These are phyloP conservation scores for Enteromius paludinosus DNA, from an alignment of 2,797 vertebrate species.

Conservation along the genomic window DNA sequence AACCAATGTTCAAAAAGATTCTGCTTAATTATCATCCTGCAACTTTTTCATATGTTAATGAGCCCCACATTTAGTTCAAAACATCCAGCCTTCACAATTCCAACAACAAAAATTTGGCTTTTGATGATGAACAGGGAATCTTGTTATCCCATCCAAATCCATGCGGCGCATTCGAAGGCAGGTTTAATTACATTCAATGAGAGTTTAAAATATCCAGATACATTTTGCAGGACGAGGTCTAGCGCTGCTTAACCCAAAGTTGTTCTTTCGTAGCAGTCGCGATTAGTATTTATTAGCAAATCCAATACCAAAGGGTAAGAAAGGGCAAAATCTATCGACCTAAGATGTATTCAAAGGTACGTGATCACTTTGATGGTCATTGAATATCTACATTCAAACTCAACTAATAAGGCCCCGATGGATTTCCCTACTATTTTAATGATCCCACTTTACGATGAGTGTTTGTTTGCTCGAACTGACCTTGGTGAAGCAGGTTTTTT, in stretches of 20 bases:
- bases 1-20: conserved; percentile 55
- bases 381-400: conserved; percentile 48
- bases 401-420: conserved; percentile 55
- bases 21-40: conserved; percentile 58
- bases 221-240: conserved; percentile 17
- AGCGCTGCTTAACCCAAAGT: not conserved
- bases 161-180: conserved; percentile 19
- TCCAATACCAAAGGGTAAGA: conserved; percentile 2
- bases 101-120: conserved; percentile 18
- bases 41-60: conserved; percentile 63
- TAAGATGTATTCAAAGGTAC: conserved; percentile 2
- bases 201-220: conserved; percentile 40
- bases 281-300: not conserved
- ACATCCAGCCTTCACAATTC: conserved; percentile 42
- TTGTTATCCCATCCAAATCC: not conserved
- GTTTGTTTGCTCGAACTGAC: conserved; percentile 42
- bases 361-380: conserved; percentile 43
- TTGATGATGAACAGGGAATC: conserved; percentile 5
- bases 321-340: not conserved
- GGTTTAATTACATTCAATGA: conserved; percentile 53
- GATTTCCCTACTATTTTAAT: conserved; percentile 46
- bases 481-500: conserved; percentile 24
- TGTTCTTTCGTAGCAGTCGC: not conserved
- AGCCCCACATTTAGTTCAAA: conserved; percentile 57
- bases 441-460: conserved; percentile 35